Conservation (phyloP, 2,888 invertebrate genomes). For the Lasioglossum vierecki region DNA sequence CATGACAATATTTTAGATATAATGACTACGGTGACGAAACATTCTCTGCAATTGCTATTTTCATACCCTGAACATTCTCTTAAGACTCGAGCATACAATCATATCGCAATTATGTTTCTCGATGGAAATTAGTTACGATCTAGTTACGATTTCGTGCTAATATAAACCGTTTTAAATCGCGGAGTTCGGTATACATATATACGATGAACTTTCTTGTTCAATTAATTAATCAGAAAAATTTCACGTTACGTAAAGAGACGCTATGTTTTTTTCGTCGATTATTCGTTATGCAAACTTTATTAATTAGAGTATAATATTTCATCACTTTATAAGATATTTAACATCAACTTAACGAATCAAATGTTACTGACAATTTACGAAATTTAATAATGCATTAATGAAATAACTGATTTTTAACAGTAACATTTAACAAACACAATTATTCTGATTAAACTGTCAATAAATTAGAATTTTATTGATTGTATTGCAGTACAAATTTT, state of each 20-base stretch:
- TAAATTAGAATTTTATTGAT: too few species aligned
- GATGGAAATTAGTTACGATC: constrained; percentile 48
- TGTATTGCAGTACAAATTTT: too few species aligned
- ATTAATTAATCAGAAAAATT: constrained; percentile 35
- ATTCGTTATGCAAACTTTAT: constrained; percentile 22
- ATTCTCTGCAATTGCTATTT: constrained; percentile 16
- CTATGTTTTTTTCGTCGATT: not conserved
- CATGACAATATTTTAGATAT: constrained; percentile 20
- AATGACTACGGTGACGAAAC: constrained; percentile 14
- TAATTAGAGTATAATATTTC: not conserved
- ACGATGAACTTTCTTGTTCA: constrained; percentile 11
- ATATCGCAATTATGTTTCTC: constrained; percentile 18
- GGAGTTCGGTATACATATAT: not conserved
- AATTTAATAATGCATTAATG: too few species aligned
- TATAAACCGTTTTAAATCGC: not conserved
- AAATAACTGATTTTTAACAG: too few species aligned
- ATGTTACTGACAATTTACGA: not conserved
- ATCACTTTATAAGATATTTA: not conserved
- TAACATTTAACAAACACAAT: not conserved
- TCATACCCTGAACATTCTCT: not conserved
- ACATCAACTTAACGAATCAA: not conserved
- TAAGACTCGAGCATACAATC: constrained; percentile 10
- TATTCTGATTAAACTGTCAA: not conserved
- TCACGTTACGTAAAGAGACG: constrained; percentile 21
- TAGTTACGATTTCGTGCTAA: constrained; percentile 41